Conservation (phyloP, 1,140 invertebrate genomes). For the Pseudobourletiella spinata region DNA sequence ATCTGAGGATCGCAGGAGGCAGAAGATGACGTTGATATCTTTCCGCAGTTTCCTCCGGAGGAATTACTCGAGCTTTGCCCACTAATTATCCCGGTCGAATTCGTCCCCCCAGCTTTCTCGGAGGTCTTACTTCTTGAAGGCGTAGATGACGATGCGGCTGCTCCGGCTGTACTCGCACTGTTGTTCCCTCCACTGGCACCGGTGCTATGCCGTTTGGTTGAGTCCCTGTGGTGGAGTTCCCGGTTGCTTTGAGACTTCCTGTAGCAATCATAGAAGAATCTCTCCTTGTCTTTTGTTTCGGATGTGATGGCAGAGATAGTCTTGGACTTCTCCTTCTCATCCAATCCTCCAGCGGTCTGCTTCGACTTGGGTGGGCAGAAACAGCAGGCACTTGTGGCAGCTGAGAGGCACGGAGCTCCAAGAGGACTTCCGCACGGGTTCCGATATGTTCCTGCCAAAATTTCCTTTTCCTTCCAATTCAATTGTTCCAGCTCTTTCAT, state of each 20-base stretch:
- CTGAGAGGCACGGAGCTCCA: slow-evolving; percentile 21
- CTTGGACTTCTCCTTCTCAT: slow-evolving; percentile 30
- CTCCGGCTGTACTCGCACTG: not conserved
- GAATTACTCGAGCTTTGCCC: not conserved
- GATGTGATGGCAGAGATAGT: slow-evolving; percentile 13
- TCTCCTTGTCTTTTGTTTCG: slow-evolving; percentile 9
- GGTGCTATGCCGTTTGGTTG: not conserved
- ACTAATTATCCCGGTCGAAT: not conserved
- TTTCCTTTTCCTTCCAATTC: slow-evolving; percentile 68
- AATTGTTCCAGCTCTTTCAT: slow-evolving; percentile 74
- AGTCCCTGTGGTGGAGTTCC: slow-evolving; percentile 14
- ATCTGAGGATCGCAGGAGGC: not conserved
- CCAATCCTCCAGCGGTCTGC: slow-evolving; percentile 2
- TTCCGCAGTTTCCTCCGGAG: not conserved
- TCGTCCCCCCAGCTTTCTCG: no score
- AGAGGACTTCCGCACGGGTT: slow-evolving; percentile 16
- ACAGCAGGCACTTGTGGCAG: slow-evolving; percentile 30
- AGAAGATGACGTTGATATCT: not conserved
- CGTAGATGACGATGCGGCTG: not conserved
- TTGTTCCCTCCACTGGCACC: not conserved
- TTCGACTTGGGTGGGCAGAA: slow-evolving; percentile 27
- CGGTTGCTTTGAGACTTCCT: slow-evolving; percentile 32
- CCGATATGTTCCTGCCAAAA: slow-evolving; percentile 41
- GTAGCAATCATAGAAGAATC: slow-evolving; percentile 29
- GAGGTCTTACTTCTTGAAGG: no score